Evolutionary conservation across 2,888 invertebrate species (phyloP), one percentile per base, ranked within the genome.

Genomic region (Leptopilina drosophilae): DNA sequence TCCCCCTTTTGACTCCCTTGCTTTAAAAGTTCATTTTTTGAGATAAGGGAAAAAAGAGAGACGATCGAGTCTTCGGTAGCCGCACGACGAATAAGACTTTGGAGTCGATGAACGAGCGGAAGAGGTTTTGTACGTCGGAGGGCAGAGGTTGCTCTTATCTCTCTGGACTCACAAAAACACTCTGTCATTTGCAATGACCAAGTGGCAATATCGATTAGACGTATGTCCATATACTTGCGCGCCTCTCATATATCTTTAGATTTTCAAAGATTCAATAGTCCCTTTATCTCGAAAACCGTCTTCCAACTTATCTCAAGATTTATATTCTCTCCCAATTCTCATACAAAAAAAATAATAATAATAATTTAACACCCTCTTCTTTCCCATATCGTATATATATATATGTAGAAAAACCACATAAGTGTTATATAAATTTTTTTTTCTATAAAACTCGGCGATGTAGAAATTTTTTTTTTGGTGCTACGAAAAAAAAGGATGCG

Each of bases 101-200:
- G 65, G 66, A 86, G 78, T 81, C 79, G 81, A 79, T 80, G 82
- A 83, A 80, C 83, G 85, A 87, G 82, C 88, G 89, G 87, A 89
- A 89, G 88, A 89, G 86, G 86, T 87, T 88, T 88, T 85, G 84
- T 87, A 84, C 84, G 82, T 78, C 82, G 84, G 84, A 83, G 87
- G 87, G 82, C 88, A 88, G 83, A 89, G 89, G 88, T 88, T 86
- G 83, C 76, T 76, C 82, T 88, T 89, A 88, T 89, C 89, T 89
- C 77, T 49, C 79, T 81, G 82, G 81, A 83, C 85, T 83, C 84
- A 89, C 87, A 89, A 90, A 89, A 90, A 89, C 87, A 86, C 87
- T 88, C 88, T 87, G 88, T 89, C 88, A 87, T 86, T 87, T 85
- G 80, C 84, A 82, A 85, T 79, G 80, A 84, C 78, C 82, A 77